phyloP scores from a whole-genome alignment of 1,140 invertebrate species.

The Drosophila tropicalis region DNA sequence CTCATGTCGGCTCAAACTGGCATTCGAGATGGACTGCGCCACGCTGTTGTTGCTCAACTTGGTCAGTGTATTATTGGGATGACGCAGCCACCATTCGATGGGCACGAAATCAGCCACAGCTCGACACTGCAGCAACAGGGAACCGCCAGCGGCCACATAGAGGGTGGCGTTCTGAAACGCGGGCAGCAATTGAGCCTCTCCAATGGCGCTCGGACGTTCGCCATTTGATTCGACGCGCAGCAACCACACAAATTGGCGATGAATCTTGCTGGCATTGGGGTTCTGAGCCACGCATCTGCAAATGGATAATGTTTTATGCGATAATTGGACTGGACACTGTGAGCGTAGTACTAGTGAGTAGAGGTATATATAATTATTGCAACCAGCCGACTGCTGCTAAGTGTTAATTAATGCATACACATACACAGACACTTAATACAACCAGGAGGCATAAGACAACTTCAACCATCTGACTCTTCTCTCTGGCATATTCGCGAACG shows the following conservation, averaged over 20 bases:
- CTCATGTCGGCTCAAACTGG: slow-evolving; percentile 50
- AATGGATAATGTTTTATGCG: slow-evolving; percentile 55
- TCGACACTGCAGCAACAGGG: slow-evolving; percentile 61
- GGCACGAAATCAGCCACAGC: slow-evolving; percentile 59
- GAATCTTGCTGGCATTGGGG: slow-evolving; percentile 54
- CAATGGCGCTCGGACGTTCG: slow-evolving; percentile 12
- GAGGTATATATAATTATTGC: slow-evolving; percentile 56
- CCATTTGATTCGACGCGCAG: slow-evolving; percentile 57
- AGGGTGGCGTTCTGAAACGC: slow-evolving; percentile 71
- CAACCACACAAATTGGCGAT: slow-evolving; percentile 71
- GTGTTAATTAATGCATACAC: slow-evolving; percentile 72
- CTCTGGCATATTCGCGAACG: slow-evolving; percentile 5
- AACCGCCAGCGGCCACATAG: slow-evolving; percentile 62
- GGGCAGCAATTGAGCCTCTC: slow-evolving; percentile 61
- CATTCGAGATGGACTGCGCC: slow-evolving; percentile 56
- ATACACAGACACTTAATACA: slow-evolving; percentile 7
- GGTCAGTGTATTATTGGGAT: slow-evolving; percentile 40
- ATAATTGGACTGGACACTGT: slow-evolving; percentile 53
- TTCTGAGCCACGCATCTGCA: slow-evolving; percentile 78
- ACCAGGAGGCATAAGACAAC: slow-evolving; percentile 2
- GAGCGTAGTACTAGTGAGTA: neutral
- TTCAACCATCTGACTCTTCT: neutral
- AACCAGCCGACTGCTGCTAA: slow-evolving; percentile 47
- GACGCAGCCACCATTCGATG: slow-evolving; percentile 72
- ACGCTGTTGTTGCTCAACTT: slow-evolving; percentile 72